These are phyloP conservation scores for Stictonetta naevosa DNA, from an alignment of 2,113 vertebrate genomes.

Conservation along the genomic window DNA sequence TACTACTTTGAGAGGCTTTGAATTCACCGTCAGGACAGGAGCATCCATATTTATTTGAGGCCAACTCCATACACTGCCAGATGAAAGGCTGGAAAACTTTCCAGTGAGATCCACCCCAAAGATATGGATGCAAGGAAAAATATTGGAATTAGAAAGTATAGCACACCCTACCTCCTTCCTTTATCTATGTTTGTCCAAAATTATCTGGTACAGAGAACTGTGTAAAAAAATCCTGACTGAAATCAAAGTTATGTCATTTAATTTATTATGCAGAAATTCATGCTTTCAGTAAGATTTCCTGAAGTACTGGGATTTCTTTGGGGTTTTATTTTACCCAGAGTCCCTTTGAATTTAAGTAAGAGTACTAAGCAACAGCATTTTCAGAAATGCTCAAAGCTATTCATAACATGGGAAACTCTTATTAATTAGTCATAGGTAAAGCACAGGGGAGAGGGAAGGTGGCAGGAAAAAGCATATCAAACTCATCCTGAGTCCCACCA, in stretches of 20 bases:
- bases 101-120: background rate
- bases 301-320: background rate
- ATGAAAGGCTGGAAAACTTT: background rate
- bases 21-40: background rate
- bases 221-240: background rate
- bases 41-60: background rate
- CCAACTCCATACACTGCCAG: background rate
- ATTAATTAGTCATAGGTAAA: background rate
- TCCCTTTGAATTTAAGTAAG: background rate
- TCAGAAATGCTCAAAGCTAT: background rate
- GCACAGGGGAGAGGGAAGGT: background rate
- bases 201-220: background rate
- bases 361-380: background rate
- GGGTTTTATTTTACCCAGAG: background rate
- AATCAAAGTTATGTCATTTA: background rate
- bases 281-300: background rate
- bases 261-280: background rate
- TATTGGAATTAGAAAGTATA: background rate
- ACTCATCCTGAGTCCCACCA: background rate
- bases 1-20: background rate
- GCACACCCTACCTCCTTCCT: background rate
- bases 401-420: background rate
- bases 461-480: background rate
- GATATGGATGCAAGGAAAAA: background rate
- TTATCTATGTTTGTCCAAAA: background rate